A percentile compares a stretch with the other conserved stretches of the same genome.
Evolutionary conservation across 2,797 vertebrate species (phyloP).

Genomic region (Stomatorhinus walkeri): DNA sequence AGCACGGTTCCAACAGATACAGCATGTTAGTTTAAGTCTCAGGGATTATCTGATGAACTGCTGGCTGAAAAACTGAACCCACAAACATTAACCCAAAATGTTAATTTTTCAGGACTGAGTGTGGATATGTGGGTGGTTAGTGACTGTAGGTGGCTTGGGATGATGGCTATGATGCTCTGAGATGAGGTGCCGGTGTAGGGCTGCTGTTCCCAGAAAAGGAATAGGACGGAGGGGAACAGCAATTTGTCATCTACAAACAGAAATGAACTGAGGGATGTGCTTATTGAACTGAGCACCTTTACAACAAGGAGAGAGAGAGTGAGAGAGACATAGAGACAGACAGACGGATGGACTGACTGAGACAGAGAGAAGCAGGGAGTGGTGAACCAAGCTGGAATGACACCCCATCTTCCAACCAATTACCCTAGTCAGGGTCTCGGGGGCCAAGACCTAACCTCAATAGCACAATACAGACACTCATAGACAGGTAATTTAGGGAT

Average conservation of each 20-base stretch:
- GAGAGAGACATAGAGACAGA: not conserved
- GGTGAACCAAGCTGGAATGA: not conserved
- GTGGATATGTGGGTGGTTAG: not conserved
- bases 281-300: not conserved
- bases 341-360: not conserved
- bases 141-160: not conserved
- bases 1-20: not conserved
- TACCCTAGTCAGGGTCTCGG: not conserved
- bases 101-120: not conserved
- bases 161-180: not conserved
- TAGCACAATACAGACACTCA: not conserved
- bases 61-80: not conserved
- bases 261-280: not conserved
- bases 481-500: not conserved
- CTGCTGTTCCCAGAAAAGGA: not conserved
- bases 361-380: not conserved
- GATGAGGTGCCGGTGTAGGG: not conserved
- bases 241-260: not conserved
- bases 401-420: not conserved
- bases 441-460: not conserved
- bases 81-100: not conserved
- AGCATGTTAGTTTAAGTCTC: not conserved
- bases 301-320: not conserved
- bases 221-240: not conserved
- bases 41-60: not conserved